A percentile compares a stretch with the other conserved stretches of the same genome.
phyloP scores from a whole-genome alignment of 2,113 vertebrate species.

The Raja brachyura region DNA sequence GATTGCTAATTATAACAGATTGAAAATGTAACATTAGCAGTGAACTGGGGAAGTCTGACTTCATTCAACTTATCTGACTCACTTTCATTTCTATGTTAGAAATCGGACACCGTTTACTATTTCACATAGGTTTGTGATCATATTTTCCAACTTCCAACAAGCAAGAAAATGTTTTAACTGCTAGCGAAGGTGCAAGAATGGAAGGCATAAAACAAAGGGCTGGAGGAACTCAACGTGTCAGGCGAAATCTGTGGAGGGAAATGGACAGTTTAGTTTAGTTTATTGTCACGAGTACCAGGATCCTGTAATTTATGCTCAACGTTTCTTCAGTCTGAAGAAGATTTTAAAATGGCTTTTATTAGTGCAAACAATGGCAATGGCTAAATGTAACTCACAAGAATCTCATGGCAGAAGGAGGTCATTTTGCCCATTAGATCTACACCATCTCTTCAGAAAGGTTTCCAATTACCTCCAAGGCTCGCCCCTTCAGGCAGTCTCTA shows the following conservation, averaged over 20 bases:
- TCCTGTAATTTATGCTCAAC: too few relatives aligned
- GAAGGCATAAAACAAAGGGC: too few relatives aligned
- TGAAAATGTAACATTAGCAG: not conserved
- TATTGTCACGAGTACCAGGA: too few relatives aligned
- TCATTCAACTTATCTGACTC: not conserved
- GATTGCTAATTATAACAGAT: conserved; percentile 21
- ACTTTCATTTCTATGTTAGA: not conserved
- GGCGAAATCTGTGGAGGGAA: too few relatives aligned
- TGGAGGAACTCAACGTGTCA: too few relatives aligned
- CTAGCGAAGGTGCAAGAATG: not conserved
- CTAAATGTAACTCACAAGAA: not conserved
- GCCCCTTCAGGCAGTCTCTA: too few relatives aligned
- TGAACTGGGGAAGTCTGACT: not conserved
- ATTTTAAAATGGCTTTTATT: not conserved
- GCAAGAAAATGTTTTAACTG: not conserved
- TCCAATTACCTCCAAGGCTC: not conserved
- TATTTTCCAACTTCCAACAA: not conserved
- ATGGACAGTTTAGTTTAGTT: too few relatives aligned
- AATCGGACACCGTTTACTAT: not conserved
- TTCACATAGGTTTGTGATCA: not conserved
- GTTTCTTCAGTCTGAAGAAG: too few relatives aligned
- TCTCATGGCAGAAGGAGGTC: not conserved
- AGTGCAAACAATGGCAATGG: not conserved
- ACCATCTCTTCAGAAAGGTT: not conserved
- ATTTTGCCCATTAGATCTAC: not conserved